Evolutionary conservation across 2,888 invertebrate genomes (phyloP).

Genomic region (Dinocampus coccinellae): DNA sequence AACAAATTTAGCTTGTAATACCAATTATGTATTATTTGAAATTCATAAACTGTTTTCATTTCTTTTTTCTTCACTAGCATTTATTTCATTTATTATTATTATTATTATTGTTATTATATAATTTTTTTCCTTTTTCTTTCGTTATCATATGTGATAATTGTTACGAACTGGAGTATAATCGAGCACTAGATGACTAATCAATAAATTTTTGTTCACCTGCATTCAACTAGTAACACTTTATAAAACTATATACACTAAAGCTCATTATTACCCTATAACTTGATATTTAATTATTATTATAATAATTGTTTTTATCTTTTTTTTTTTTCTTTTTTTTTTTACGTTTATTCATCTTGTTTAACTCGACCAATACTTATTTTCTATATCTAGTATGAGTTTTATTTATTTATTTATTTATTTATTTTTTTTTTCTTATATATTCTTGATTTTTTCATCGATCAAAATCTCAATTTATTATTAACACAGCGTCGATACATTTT

Average conservation of each 20-base stretch:
- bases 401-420: too few species aligned
- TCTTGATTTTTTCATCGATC: too few species aligned
- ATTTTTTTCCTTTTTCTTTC: background rate
- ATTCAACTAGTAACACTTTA: slow-evolving; percentile 63
- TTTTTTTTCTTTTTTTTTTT: slow-evolving; percentile 38
- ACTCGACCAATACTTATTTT: background rate
- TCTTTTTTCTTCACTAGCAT: too few species aligned
- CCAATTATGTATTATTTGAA: too few species aligned
- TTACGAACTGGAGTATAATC: background rate
- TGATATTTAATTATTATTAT: slow-evolving; percentile 53
- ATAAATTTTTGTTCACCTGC: slow-evolving; percentile 42
- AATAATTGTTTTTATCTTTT: slow-evolving; percentile 48
- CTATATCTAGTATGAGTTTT: too few species aligned
- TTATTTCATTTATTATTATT: too few species aligned
- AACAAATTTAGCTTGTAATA: too few species aligned
- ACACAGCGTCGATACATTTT: too few species aligned
- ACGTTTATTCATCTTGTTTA: slow-evolving; percentile 33
- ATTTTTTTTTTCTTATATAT: too few species aligned
- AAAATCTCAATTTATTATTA: too few species aligned
- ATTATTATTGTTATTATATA: background rate
- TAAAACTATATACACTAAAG: slow-evolving; percentile 69
- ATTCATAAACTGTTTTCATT: too few species aligned
- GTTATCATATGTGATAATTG: background rate
- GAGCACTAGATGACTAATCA: slow-evolving; percentile 18
- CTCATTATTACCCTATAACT: slow-evolving; percentile 61